Conservation (phyloP, 2,888 invertebrate genomes). For the Calliopum simillimum region DNA sequence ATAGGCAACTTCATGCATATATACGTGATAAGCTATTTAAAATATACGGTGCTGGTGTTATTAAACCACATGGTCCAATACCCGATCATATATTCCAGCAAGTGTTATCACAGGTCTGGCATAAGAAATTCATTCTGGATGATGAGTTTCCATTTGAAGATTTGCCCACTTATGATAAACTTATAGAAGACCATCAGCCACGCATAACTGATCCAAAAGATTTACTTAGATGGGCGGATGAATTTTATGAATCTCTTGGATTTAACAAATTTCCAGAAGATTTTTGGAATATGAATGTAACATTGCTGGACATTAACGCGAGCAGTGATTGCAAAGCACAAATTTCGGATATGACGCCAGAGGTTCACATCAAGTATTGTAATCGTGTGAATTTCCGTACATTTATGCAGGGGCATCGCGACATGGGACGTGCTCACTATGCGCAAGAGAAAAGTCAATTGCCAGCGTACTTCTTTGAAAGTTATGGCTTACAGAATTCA, state of each 20-base stretch:
- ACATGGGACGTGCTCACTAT: conserved; percentile 75
- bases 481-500: conserved; percentile 70
- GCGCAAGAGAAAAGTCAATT: conserved; percentile 71
- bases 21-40: conserved; percentile 75
- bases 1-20: conserved; percentile 83
- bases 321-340: conserved; percentile 44
- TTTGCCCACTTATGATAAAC: conserved; percentile 16
- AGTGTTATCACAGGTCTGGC: conserved; percentile 44
- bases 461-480: conserved; percentile 69
- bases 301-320: background rate
- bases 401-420: conserved; percentile 71
- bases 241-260: background rate
- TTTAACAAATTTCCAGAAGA: background rate
- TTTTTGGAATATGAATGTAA: too few species aligned
- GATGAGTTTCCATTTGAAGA: background rate
- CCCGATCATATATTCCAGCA: conserved; percentile 79
- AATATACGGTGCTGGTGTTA: conserved; percentile 75
- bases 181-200: conserved; percentile 25
- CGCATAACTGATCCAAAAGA: too few species aligned
- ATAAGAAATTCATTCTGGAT: conserved; percentile 39
- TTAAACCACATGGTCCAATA: conserved; percentile 74
- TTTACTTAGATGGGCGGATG: too few species aligned
- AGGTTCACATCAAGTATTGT: conserved; percentile 70
- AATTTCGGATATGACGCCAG: conserved; percentile 32
- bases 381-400: conserved; percentile 68